Evolutionary conservation across 2,797 vertebrate species (phyloP).

Genomic region (Halcyon badia): DNA sequence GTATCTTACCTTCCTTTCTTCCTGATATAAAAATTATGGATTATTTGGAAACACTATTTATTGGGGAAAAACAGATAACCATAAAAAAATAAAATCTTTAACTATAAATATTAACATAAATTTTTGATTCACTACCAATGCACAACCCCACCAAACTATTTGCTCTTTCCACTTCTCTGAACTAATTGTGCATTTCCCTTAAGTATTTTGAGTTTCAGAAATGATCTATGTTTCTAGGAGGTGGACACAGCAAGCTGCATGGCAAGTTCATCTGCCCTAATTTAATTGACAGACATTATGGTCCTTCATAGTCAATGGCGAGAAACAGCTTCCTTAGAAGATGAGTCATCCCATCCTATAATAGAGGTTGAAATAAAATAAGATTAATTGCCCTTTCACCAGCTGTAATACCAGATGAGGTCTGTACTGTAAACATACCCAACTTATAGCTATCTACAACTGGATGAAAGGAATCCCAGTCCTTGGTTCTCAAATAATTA

Average conservation of each 20-base stretch:
- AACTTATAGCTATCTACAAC: neutral
- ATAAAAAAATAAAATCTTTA: neutral
- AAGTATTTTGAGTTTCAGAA: neutral
- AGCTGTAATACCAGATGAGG: conserved; percentile 5
- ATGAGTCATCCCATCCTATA: conserved; percentile 49
- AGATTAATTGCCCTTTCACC: conserved; percentile 9
- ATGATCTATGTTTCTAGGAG: conserved; percentile 14
- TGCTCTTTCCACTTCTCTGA: neutral
- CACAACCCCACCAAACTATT: neutral
- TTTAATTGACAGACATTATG: conserved; percentile 45
- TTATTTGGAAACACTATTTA: neutral
- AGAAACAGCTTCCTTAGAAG: conserved; percentile 43
- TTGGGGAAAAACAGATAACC: neutral
- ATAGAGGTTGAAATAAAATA: conserved; percentile 23
- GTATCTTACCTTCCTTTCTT: neutral
- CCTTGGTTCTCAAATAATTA: neutral
- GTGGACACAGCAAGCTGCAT: neutral
- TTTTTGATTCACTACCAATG: neutral
- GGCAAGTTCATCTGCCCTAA: conserved; percentile 22
- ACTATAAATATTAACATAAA: neutral
- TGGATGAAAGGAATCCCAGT: neutral
- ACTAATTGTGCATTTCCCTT: neutral
- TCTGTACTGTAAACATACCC: neutral
- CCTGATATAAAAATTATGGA: neutral
- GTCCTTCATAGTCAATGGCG: neutral